These are phyloP conservation scores for Nemapogon koenigi DNA, from an alignment of 2,888 invertebrate genomes.

Conservation along the genomic window DNA sequence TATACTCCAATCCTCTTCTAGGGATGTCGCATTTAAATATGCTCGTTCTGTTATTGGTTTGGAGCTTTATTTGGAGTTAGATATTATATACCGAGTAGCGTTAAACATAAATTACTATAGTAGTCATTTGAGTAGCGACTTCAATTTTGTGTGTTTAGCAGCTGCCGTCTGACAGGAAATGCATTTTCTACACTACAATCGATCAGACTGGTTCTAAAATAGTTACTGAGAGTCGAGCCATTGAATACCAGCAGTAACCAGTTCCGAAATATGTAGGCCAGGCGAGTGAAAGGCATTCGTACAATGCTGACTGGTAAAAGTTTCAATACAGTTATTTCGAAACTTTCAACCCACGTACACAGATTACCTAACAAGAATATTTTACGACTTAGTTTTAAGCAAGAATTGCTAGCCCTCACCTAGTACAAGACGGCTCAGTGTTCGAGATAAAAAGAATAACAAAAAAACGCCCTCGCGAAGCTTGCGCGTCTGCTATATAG, in stretches of 20 bases:
- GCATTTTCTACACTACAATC: too few relatives aligned
- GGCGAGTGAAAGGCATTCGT: constrained; percentile 57
- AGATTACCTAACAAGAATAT: too few relatives aligned
- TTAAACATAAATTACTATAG: background rate
- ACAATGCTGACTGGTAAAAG: too few relatives aligned
- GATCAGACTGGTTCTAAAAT: too few relatives aligned
- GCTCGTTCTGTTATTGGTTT: too few relatives aligned
- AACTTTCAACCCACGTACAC: too few relatives aligned
- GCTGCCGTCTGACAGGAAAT: constrained; percentile 3
- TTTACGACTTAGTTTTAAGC: too few relatives aligned
- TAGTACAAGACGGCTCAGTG: constrained; percentile 47
- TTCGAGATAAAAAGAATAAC: constrained; percentile 42
- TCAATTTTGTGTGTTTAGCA: background rate
- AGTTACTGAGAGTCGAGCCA: constrained; percentile 3
- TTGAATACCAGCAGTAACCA: constrained; percentile 28
- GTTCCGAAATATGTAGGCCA: constrained; percentile 61
- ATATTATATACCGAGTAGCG: too few relatives aligned
- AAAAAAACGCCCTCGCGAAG: constrained; percentile 42
- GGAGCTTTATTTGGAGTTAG: too few relatives aligned
- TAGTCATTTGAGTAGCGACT: too few relatives aligned
- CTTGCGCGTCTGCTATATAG: constrained; percentile 28
- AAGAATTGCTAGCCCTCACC: constrained; percentile 29
- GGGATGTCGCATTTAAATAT: constrained; percentile 5
- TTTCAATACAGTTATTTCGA: too few relatives aligned
- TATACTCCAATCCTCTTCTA: too few relatives aligned